These are phyloP conservation scores for Manacus vitellinus DNA, from an alignment of 2,113 vertebrate species.

Conservation along the genomic window DNA sequence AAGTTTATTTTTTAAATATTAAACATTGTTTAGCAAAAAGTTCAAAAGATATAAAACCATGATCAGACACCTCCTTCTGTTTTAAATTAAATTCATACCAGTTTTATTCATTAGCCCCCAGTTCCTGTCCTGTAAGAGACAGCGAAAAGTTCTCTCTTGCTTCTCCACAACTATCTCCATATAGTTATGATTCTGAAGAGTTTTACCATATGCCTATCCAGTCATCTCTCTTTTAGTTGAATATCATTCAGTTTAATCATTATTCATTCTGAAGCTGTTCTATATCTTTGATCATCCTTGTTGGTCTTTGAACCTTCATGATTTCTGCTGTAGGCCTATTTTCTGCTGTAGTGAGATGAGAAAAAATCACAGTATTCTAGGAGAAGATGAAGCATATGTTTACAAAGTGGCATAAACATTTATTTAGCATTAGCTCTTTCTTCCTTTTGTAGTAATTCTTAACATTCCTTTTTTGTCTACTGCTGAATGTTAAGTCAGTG, in stretches of 20 bases:
- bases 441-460: not conserved
- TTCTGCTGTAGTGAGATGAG: not conserved
- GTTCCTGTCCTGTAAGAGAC: not conserved
- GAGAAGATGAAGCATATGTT: not conserved
- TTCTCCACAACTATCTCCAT: not conserved
- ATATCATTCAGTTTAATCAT: not conserved
- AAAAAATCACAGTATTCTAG: not conserved
- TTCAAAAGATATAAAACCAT: not conserved
- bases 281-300: not conserved
- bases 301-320: not conserved
- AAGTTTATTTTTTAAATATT: not conserved
- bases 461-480: not conserved
- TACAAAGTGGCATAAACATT: not conserved
- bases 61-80: not conserved
- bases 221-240: not conserved
- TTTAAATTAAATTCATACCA: not conserved
- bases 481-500: not conserved
- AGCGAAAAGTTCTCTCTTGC: not conserved
- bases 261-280: not conserved
- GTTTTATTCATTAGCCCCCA: not conserved
- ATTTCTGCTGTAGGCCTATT: not conserved
- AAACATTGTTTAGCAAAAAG: not conserved
- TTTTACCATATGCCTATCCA: not conserved
- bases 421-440: not conserved
- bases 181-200: not conserved